Evolutionary conservation across 2,888 invertebrate species (phyloP), one percentile per base, ranked within the genome.

Genomic region (Malachius bipustulatus): DNA sequence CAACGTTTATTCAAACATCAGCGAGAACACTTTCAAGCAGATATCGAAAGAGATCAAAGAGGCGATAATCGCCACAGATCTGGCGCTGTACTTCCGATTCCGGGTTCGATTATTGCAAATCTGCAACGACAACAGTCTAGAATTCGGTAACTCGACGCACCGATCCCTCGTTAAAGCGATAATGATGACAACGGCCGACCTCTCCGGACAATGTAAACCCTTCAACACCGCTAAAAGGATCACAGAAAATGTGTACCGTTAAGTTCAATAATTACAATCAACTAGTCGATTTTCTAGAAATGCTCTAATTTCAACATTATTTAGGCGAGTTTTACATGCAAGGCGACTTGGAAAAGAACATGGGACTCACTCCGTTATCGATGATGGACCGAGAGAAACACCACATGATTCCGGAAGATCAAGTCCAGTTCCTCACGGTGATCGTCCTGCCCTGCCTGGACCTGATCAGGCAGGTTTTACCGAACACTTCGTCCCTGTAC

Each of bases 301-400:
- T n/a, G n/a, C n/a, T n/a, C n/a, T n/a, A n/a, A n/a, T n/a, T n/a
- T n/a, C n/a, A n/a, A n/a, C n/a, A n/a, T n/a, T 30, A 38, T 47
- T 34, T 41, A 59, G 56, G 49, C 38, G 62, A 63, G 40, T 60
- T 59, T 46, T 63, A 60, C 35, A 45, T 50, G 27, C 59, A 76
- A 69, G 76, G 75, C 1, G 76, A 76, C 51, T 56, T 59, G 16
- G 73, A 76, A 51, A 71, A 71, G 15, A 56, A 52, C 3, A 62
- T 73, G 64, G 74, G 74, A 29, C 65, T 71, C 50, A 65, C 62
- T 0, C 75, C 75, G 0, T 62, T 74, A 3, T 68, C 72, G 40
- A 70, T 75, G 64, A 75, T 76, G 75, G 74, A 76, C 55, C 61
- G 75, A 29, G 66, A 67, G 2, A 72, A 73, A 47, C 55, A 63